Conservation (phyloP, 2,888 invertebrate species). For the Kuschelorhynchus macadamiae region DNA sequence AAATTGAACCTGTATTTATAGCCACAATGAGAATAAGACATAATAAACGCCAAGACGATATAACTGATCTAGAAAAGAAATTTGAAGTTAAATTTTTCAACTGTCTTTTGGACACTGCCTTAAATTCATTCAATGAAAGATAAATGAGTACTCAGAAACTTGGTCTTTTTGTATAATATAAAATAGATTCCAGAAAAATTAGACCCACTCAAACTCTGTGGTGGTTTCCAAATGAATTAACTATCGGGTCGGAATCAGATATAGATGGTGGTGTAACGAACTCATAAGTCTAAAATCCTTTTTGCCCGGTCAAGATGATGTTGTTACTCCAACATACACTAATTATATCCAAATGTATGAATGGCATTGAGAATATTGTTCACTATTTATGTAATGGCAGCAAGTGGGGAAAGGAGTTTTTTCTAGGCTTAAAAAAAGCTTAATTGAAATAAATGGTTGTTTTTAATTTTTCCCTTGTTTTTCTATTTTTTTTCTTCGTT, state of each 20-base stretch:
- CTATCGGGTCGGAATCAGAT: slow-evolving; percentile 7
- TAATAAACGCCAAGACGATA: slow-evolving; percentile 50
- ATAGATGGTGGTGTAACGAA: neutral
- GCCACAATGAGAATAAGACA: slow-evolving; percentile 53
- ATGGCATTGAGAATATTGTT: too few relatives aligned
- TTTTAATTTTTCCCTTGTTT: too few relatives aligned
- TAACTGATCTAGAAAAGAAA: too few relatives aligned
- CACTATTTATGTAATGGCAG: slow-evolving; percentile 41
- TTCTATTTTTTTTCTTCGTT: too few relatives aligned
- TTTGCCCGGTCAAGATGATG: too few relatives aligned
- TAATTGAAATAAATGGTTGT: too few relatives aligned
- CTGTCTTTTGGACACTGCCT: slow-evolving; percentile 7
- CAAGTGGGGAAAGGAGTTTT: slow-evolving; percentile 36
- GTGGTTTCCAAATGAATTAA: slow-evolving; percentile 14
- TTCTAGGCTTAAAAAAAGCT: slow-evolving; percentile 32
- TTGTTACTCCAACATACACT: too few relatives aligned
- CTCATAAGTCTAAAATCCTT: slow-evolving; percentile 1
- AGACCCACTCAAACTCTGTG: slow-evolving; percentile 22
- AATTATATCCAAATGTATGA: too few relatives aligned
- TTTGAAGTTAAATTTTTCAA: too few relatives aligned
- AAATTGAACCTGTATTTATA: slow-evolving; percentile 57
- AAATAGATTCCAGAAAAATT: slow-evolving; percentile 23
- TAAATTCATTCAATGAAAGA: slow-evolving; percentile 26
- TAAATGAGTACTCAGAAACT: slow-evolving; percentile 31
- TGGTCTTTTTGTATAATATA: slow-evolving; percentile 35